Percentiles rank a stretch among this genome's conserved stretches.
Conservation (phyloP, 2,888 invertebrate species). For the Gisinianus flammeolus region DNA sequence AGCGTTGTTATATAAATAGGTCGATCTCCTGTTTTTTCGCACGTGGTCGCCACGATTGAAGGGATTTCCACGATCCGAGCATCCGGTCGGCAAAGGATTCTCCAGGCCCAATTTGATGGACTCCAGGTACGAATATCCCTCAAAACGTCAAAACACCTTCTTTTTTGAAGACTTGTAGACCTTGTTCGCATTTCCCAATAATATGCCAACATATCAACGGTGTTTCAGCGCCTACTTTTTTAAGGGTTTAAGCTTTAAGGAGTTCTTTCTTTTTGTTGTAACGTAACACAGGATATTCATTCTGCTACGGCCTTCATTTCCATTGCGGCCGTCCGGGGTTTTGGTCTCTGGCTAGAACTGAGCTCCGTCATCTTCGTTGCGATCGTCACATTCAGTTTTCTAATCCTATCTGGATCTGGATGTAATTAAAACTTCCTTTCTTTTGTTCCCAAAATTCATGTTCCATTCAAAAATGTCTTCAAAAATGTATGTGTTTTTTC, state of each 20-base stretch:
- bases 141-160: no score
- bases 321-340: conserved; percentile 86
- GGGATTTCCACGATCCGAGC: conserved; percentile 91
- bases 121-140: conserved; percentile 73
- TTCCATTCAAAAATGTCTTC: no score
- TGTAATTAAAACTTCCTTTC: neutral
- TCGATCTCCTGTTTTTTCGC: neutral
- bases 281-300: conserved; percentile 67
- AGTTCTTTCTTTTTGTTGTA: no score
- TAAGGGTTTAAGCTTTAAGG: no score
- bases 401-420: conserved; percentile 68
- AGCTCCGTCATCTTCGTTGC: conserved; percentile 86
- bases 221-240: no score
- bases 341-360: conserved; percentile 90
- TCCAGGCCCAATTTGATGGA: conserved; percentile 76
- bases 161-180: no score
- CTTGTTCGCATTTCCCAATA: no score
- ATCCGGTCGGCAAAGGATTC: conserved; percentile 78
- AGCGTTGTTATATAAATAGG: no score
- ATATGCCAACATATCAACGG: no score
- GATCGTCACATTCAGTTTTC: conserved; percentile 82
- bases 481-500: no score
- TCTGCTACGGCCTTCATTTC: conserved; percentile 92
- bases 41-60: neutral
- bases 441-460: neutral